phyloP scores from a whole-genome alignment of 2,888 invertebrate species.

The Cotesia congregata region DNA sequence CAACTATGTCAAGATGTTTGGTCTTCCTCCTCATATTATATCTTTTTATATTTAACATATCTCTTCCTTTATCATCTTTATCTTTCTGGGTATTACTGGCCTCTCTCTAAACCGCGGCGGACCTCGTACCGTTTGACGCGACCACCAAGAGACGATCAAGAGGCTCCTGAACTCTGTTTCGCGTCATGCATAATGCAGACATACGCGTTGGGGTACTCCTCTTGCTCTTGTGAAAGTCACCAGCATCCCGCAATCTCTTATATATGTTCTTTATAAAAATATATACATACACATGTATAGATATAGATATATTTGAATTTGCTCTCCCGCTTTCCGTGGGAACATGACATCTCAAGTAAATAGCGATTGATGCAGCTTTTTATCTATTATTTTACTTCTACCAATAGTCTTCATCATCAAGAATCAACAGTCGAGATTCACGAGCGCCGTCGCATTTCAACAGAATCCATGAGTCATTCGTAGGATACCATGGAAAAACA shows the following conservation, averaged over 20 bases:
- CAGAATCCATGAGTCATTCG: neutral
- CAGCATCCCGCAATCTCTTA: slow-evolving; percentile 24
- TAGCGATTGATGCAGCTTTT: slow-evolving; percentile 30
- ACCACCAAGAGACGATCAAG: slow-evolving; percentile 50
- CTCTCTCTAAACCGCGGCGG: slow-evolving; percentile 14
- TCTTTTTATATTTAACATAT: slow-evolving; percentile 22
- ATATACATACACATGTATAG: too few relatives aligned
- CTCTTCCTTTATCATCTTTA: slow-evolving; percentile 2
- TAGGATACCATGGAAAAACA: neutral
- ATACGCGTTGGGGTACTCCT: slow-evolving; percentile 45
- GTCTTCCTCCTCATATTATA: slow-evolving; percentile 17
- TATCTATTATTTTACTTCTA: slow-evolving; percentile 17
- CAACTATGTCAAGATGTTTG: slow-evolving; percentile 48
- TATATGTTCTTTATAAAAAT: slow-evolving; percentile 5
- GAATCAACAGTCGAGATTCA: slow-evolving; percentile 6
- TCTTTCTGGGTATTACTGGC: neutral
- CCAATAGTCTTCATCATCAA: slow-evolving; percentile 5
- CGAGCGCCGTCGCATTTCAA: neutral
- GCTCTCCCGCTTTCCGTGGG: slow-evolving; percentile 41
- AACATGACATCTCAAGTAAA: slow-evolving; percentile 30
- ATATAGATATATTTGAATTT: slow-evolving; percentile 17
- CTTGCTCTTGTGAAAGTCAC: slow-evolving; percentile 40
- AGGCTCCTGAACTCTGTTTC: slow-evolving; percentile 43
- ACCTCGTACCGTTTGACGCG: slow-evolving; percentile 26
- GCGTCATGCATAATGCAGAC: slow-evolving; percentile 58